Conservation (phyloP, 2,888 invertebrate species). For the Kryphioiulus occultus region DNA sequence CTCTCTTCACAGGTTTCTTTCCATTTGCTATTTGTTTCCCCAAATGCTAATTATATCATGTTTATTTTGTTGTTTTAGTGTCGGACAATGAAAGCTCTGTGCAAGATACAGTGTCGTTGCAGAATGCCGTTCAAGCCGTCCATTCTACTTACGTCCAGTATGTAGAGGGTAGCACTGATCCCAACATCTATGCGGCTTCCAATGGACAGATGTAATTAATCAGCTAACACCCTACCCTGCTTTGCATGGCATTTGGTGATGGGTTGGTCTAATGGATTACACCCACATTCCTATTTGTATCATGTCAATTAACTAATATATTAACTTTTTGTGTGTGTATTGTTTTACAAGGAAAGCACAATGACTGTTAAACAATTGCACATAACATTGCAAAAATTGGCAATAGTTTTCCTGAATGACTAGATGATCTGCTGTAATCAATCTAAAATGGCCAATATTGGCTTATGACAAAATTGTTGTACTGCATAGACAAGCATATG, state of each 20-base stretch:
- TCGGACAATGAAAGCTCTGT: constrained; percentile 65
- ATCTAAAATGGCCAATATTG: too few species aligned
- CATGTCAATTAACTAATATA: constrained; percentile 4
- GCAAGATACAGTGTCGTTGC: constrained; percentile 66
- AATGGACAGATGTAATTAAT: constrained; percentile 72
- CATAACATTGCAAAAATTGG: neutral
- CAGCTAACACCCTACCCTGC: constrained; percentile 45
- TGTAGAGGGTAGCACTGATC: constrained; percentile 70
- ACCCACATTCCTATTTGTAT: neutral
- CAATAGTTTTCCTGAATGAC: neutral
- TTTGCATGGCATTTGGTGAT: neutral
- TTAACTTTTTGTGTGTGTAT: neutral
- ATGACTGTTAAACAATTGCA: neutral
- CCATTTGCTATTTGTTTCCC: neutral
- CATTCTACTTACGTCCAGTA: constrained; percentile 72
- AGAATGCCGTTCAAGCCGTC: constrained; percentile 60
- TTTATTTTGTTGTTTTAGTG: constrained; percentile 56
- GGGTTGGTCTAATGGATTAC: neutral
- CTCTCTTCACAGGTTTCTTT: neutral
- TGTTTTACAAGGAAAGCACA: neutral
- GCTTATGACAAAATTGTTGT: too few species aligned
- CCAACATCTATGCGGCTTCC: constrained; percentile 68
- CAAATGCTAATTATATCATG: neutral
- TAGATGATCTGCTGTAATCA: too few species aligned
- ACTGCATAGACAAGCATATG: neutral